These are phyloP conservation scores for Sarcophaga rosellei DNA, from an alignment of 2,888 invertebrate species.

Conservation along the genomic window DNA sequence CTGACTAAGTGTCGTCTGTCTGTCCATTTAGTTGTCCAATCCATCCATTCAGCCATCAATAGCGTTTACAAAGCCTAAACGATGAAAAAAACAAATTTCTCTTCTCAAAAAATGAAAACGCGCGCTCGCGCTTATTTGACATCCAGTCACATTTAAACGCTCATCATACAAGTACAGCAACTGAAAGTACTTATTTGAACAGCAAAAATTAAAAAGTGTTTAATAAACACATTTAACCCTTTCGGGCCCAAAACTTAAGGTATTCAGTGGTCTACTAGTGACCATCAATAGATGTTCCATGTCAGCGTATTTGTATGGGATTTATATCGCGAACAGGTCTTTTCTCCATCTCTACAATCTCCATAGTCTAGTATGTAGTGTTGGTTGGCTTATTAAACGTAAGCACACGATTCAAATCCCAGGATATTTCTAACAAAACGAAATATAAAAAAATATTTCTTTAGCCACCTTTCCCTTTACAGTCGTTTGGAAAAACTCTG, in stretches of 20 bases:
- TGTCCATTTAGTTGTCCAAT: background rate
- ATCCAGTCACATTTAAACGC: slow-evolving; percentile 49
- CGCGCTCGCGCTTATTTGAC: slow-evolving; percentile 34
- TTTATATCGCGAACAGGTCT: too few species aligned
- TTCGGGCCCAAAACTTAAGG: background rate
- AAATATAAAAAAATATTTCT: too few species aligned
- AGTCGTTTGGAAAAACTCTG: too few species aligned
- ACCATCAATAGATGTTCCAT: too few species aligned
- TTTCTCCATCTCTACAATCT: too few species aligned
- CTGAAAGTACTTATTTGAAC: slow-evolving; percentile 11
- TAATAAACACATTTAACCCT: slow-evolving; percentile 31
- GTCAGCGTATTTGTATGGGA: too few species aligned
- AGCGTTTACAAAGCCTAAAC: background rate
- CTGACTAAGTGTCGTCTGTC: slow-evolving; percentile 16
- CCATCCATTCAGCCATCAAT: background rate
- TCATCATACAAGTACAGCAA: slow-evolving; percentile 25
- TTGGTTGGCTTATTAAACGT: too few species aligned
- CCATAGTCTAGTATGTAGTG: too few species aligned
- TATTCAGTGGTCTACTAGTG: too few species aligned
- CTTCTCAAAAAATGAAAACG: slow-evolving; percentile 36
- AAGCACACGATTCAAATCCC: too few species aligned
- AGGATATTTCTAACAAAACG: too few species aligned
- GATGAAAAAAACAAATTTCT: slow-evolving; percentile 41
- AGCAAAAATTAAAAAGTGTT: background rate
- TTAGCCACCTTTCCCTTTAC: too few species aligned